These are phyloP conservation scores for Tyrannus savana DNA, from an alignment of 2,113 vertebrate species.

Conservation along the genomic window DNA sequence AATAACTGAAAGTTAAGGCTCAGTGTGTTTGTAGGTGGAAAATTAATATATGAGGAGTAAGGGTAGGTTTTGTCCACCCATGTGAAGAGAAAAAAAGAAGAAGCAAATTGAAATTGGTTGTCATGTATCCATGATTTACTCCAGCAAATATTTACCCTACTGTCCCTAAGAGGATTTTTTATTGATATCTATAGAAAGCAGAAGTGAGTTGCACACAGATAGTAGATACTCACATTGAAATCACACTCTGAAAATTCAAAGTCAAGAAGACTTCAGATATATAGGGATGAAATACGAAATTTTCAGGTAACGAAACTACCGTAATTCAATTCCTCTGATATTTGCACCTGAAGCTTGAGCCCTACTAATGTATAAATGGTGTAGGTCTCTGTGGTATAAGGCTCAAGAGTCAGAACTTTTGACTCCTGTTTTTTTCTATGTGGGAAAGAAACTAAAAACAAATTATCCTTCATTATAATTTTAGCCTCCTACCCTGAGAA, in stretches of 20 bases:
- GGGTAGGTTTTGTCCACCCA: not conserved
- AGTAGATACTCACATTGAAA: not conserved
- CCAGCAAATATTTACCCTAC: not conserved
- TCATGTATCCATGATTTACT: not conserved
- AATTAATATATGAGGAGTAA: not conserved
- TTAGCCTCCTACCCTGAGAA: not conserved
- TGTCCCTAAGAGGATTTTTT: not conserved
- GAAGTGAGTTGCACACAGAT: not conserved
- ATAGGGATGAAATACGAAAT: not conserved
- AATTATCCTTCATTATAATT: not conserved
- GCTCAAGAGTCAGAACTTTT: not conserved
- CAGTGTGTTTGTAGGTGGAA: not conserved
- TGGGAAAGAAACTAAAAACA: not conserved
- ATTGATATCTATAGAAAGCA: not conserved
- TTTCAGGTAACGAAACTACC: not conserved
- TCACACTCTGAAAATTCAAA: not conserved
- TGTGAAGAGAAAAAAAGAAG: not conserved
- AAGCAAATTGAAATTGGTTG: not conserved
- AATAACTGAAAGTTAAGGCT: not conserved
- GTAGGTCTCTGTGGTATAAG: not conserved
- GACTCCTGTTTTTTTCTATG: not conserved
- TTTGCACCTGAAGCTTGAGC: not conserved
- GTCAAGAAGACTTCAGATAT: not conserved
- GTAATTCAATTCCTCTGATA: not conserved
- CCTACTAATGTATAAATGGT: not conserved